Base-by-base conservation (phyloP, 1,140 invertebrate species). In the Conus betulinus region DNA sequence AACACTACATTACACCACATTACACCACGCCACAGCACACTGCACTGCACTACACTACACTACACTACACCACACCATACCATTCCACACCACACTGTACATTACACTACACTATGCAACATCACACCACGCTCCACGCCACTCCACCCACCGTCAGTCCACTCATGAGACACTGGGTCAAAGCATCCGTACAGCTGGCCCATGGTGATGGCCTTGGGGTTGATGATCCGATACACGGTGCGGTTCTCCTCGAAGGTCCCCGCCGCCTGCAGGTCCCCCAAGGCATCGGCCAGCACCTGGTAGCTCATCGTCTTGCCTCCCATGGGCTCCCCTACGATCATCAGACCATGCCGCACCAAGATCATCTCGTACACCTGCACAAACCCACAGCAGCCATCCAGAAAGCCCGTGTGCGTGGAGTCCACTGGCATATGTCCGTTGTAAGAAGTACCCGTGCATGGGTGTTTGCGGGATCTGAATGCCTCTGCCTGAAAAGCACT, bases 271-370 rank as follows among this genome's bases (percentile, higher is more conserved):
- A 95, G 92, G 82, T 97, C 97, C 1, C 96, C 96, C 5, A 98
- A 94, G 0, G 97, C 96, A 85, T 97, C 97, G 1, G 97, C 97
- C 8, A 99, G 95, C 0, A 94, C 94, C 90, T 96, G 94, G 88
- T 93, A 95, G 13, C 97, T 97, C 90, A 97, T 97, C 0, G 95
- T 95, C 91, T 96, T 96, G 5, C 95, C 95, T 67, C 95, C 96
- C 81, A 96, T 94, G 15, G 95, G 93, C 53, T 95, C 94, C 39
- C 95, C 95, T 23, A 96, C 95, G 82, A 96, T 93, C 95, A 96
- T 96, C 87, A 96, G 91, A 89, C 98, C 98, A 89, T 96, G 95
- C 67, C 95, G 93, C 13, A 96, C 95, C 63, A 96, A 89, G 82
- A 96, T 95, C 95, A 96, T 96, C 88, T 96, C 95, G 90, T 95